Base-by-base conservation (phyloP, 2,888 invertebrate species). In the Morpho deidamia region DNA sequence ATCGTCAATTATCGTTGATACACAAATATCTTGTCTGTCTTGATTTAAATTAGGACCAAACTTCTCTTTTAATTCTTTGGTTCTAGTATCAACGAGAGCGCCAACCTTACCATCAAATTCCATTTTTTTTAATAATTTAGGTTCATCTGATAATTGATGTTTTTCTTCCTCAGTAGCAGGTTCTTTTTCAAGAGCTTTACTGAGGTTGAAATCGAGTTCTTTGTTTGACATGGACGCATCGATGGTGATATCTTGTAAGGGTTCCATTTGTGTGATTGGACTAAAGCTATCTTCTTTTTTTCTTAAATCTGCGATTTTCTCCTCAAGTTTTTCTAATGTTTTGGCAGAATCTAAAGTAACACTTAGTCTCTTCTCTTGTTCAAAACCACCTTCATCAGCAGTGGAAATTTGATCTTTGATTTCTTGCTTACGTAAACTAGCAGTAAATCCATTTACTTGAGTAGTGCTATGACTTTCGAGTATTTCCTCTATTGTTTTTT, bases 251-350 rank as follows among this genome's bases (percentile, higher is more conserved):
- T 8, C 61, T 59, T 23, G 23, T 23, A 23, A 23, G 0, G 23
- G 23, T 23, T 23, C 23, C 23, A 23, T 23, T 23, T 23, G 23
- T 23, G 23, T 5, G 23, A 23, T 23, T 23, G 5, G 23, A 23
- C 23, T 23, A 23, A 23, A 23, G 23, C 23, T 48, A n/a, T 56
- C 72, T 55, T 80, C 83, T 62, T 72, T 80, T 58, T 70, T 76
- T 61, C 81, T 86, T 35, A 88, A 62, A 53, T 82, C 78, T 3
- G 81, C 70, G 32, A 86, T 79, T 73, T 84, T 87, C 71, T 88
- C 88, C 71, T 88, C 88, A 32, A 88, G 64, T 55, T 83, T 87
- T 75, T 88, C 88, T 55, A 88, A 65, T 7, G 88, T 88, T 67
- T 82, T 86, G 2, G 87, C 80, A 12, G 85, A 76, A 60, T 84